Evolutionary conservation across 23 tunicate genomes (phyloP), one percentile per base, ranked within the genome.

Genomic region (Phallusia fumigata): DNA sequence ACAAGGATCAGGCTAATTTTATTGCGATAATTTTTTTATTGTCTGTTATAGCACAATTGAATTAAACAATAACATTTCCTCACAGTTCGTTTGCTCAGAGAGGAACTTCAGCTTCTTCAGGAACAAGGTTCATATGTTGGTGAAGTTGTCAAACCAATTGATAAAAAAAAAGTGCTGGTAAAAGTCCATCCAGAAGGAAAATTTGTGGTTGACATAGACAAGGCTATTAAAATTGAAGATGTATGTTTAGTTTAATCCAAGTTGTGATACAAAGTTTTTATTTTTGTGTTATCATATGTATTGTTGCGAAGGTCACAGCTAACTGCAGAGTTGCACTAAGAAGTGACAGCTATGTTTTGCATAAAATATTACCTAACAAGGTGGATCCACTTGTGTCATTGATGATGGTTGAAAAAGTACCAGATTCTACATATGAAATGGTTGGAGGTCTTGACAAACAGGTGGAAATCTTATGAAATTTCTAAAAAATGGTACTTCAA

Each of bases 331-430:
- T 95, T 35, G 99, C 99, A 11, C 74, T 95, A 30, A 65, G 92
- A 50, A 90, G 95, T 76, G 99, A 95, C 87, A 86, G 92, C 52
- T 95, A 95, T 58, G 91, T 95, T 74, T 64, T 95, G 65, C 99
- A 95, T 75, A 95, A 95, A 82, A 90, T 95, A 34, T 76, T 95
- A 30, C 99, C 99, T 65, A 95, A 93, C 76, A 95, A 95, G 73
- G 99, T 95, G 22, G 99, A 95, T 73, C 99, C 99, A 22, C 89
- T 95, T 36, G 99, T 95, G 16, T 90, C 95, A 8, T 84, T 95
- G 18, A 95, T 95, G 99, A 95, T 95, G 99, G 99, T 95, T 3
- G 99, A 95, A 86, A 95, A 95, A 65, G 99, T 95, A 30, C 99
- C 99, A 24, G 99, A 95, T 87, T 95, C 99, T 1, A 95, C 99